These are phyloP conservation scores for Tryphoninae sp. DNA, from an alignment of 2,888 invertebrate genomes.

Conservation along the genomic window DNA sequence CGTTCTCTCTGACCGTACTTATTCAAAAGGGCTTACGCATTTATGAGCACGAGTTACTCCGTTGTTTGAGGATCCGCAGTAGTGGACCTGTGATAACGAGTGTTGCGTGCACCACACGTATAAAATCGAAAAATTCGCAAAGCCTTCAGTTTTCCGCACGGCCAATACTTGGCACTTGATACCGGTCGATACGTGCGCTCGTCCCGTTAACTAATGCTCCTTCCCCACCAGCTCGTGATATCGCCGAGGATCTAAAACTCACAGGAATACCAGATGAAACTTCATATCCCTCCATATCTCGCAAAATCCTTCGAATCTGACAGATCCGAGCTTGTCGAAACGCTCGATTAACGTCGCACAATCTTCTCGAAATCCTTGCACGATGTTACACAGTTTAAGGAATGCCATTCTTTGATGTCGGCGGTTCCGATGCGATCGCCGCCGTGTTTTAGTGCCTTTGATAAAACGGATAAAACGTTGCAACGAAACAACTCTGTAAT, in stretches of 20 bases:
- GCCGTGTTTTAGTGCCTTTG: not conserved
- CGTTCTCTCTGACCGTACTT: too few species aligned
- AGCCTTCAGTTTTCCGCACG: too few species aligned
- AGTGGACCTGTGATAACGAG: too few species aligned
- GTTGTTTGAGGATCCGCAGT: too few species aligned
- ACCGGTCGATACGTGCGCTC: not conserved
- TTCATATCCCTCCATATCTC: conserved; percentile 76
- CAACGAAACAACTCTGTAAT: not conserved
- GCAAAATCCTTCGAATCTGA: conserved; percentile 74
- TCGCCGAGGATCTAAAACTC: conserved; percentile 57
- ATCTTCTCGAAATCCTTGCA: conserved; percentile 74
- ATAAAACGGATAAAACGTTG: not conserved
- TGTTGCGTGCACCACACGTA: too few species aligned
- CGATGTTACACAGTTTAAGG: conserved; percentile 53
- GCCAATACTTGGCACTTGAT: too few species aligned
- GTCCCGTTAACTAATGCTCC: not conserved
- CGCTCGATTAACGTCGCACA: conserved; percentile 71
- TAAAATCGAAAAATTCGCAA: too few species aligned
- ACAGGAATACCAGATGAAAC: conserved; percentile 76
- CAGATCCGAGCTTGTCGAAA: conserved; percentile 71
- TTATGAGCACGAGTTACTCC: too few species aligned
- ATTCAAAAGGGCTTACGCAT: too few species aligned
- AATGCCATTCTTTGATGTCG: conserved; percentile 16
- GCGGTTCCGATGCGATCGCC: not conserved
- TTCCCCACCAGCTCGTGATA: not conserved